Conservation (phyloP, 2,888 invertebrate genomes). For the Microctonus aethiopoides region DNA sequence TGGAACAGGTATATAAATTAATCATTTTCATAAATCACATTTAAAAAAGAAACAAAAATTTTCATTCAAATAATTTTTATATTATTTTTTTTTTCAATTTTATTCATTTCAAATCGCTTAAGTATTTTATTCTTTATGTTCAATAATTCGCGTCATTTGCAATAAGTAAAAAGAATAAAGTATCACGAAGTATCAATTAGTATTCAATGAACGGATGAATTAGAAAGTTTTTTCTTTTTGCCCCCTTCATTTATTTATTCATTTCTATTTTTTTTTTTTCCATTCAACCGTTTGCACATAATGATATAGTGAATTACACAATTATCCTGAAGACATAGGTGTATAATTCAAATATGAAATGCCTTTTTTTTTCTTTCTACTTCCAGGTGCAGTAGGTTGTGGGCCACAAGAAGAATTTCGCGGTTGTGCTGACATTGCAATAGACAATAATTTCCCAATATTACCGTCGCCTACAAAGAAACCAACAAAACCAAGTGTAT, state of each 20-base stretch:
- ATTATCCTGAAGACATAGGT: neutral
- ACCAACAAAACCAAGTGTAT: constrained; percentile 66
- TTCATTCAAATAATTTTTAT: neutral
- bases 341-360: neutral
- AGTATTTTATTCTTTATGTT: neutral
- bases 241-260: neutral
- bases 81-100: neutral
- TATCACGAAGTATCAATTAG: constrained; percentile 2
- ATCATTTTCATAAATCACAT: no score
- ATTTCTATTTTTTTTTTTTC: constrained; percentile 3
- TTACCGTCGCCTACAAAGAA: constrained; percentile 69
- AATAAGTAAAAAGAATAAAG: neutral
- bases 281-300: constrained; percentile 4
- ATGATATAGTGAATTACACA: neutral
- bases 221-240: constrained; percentile 10
- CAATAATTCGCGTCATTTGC: neutral
- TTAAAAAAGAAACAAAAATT: no score
- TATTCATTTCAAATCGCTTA: neutral
- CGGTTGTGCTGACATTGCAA: constrained; percentile 84
- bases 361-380: constrained; percentile 2
- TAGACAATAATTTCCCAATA: constrained; percentile 71
- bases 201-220: constrained; percentile 14
- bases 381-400: constrained; percentile 81
- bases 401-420: constrained; percentile 91
- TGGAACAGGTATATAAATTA: constrained; percentile 57